phyloP scores from a whole-genome alignment of 2,888 invertebrate genomes.

The Drosophila anomalipes region DNA sequence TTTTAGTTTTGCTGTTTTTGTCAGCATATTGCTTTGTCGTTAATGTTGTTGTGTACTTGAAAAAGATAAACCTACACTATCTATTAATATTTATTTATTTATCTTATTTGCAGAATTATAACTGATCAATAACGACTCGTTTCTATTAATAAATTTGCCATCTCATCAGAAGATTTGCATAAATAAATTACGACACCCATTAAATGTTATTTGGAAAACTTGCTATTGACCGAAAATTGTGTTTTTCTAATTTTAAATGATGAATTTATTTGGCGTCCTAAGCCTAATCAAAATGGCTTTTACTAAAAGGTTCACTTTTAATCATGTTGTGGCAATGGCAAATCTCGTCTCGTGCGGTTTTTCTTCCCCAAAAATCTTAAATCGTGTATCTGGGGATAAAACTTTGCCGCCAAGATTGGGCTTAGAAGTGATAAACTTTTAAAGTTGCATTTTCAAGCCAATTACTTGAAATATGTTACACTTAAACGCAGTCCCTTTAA shows the following conservation, averaged over 20 bases:
- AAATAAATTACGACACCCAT: not conserved
- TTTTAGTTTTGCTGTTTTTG: not conserved
- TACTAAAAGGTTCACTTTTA: not conserved
- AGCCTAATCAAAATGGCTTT: not conserved
- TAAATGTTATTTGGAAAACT: not conserved
- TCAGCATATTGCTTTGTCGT: slow-evolving; percentile 17
- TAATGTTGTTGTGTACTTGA: not conserved
- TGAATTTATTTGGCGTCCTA: not conserved
- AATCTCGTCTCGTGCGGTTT: not conserved
- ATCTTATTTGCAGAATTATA: not conserved
- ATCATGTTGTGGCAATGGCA: not conserved
- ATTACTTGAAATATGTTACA: not conserved
- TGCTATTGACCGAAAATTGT: not conserved
- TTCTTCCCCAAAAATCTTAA: rapidly evolving
- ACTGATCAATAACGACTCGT: not conserved
- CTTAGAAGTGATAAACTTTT: not conserved
- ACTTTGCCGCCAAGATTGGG: not conserved
- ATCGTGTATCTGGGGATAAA: not conserved
- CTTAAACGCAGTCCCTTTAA: rapidly evolving
- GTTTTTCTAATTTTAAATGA: not conserved
- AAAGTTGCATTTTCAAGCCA: not conserved
- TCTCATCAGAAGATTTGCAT: not conserved
- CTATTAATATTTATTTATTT: not conserved
- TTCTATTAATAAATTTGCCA: not conserved
- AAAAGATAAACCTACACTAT: not conserved